These are phyloP conservation scores for Drosophila chauvacae DNA, from an alignment of 1,140 invertebrate species.

Conservation along the genomic window DNA sequence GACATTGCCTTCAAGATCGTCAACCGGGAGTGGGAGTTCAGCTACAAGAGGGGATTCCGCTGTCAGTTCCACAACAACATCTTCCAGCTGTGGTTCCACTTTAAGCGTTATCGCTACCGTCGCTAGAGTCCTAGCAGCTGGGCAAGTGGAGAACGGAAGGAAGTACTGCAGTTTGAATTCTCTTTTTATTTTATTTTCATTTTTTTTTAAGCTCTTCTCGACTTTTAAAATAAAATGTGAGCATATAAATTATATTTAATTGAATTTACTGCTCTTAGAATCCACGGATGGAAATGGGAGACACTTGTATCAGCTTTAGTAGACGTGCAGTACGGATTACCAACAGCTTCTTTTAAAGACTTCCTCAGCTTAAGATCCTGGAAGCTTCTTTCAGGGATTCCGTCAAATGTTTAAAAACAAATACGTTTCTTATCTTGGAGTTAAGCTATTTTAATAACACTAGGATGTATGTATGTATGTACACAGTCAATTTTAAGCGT, in stretches of 20 bases:
- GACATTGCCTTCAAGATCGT: conserved; percentile 99
- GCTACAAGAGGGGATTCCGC: conserved; percentile 98
- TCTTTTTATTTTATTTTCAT: neutral
- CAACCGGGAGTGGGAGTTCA: conserved; percentile 99
- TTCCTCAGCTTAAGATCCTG: no score
- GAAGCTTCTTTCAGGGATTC: no score
- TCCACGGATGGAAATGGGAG: neutral
- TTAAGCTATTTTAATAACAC: conserved; percentile 2
- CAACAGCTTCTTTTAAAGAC: no score
- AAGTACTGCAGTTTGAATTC: neutral
- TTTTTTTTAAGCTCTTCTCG: neutral
- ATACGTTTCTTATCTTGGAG: neutral
- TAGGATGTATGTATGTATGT: neutral
- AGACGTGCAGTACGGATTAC: no score
- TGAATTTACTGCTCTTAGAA: neutral
- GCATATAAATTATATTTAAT: neutral
- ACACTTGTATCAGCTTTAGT: no score
- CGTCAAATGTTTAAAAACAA: neutral
- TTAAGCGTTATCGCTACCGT: conserved; percentile 98
- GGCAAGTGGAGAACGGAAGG: conserved; percentile 68
- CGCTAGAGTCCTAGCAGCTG: conserved; percentile 86
- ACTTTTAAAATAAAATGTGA: neutral
- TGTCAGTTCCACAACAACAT: conserved; percentile 99
- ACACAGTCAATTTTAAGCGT: neutral
- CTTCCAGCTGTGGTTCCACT: conserved; percentile 99